Conservation (phyloP, 2,888 invertebrate species). For the Limnephilus rhombicus region DNA sequence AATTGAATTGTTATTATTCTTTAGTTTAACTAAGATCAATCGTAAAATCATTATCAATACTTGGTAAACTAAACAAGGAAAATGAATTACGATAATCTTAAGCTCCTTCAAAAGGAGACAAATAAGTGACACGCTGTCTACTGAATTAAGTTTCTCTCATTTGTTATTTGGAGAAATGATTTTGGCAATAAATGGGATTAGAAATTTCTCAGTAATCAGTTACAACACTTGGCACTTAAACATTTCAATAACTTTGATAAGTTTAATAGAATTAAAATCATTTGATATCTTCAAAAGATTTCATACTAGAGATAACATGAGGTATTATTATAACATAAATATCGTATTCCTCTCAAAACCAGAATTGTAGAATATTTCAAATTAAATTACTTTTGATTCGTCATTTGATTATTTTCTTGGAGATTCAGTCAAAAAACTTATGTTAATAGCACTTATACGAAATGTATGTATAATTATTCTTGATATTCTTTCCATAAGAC, state of each 20-base stretch:
- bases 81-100: conserved; percentile 3
- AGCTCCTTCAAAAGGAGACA: neutral
- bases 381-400: too few species aligned
- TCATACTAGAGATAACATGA: neutral
- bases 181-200: conserved; percentile 1
- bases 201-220: conserved; percentile 10
- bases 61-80: neutral
- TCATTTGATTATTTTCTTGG: too few species aligned
- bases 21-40: neutral
- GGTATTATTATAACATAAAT: neutral
- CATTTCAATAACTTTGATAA: neutral
- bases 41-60: neutral
- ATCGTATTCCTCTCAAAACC: neutral
- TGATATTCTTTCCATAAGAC: too few species aligned
- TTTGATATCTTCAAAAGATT: neutral
- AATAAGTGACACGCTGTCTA: conserved; percentile 15
- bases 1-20: neutral
- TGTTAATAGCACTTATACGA: neutral
- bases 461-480: neutral
- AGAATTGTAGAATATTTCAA: neutral
- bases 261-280: neutral
- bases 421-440: too few species aligned
- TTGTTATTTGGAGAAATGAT: neutral
- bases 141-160: conserved; percentile 6
- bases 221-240: conserved; percentile 28